Conservation (phyloP, 2,797 vertebrate species). For the Dryobates pubescens region DNA sequence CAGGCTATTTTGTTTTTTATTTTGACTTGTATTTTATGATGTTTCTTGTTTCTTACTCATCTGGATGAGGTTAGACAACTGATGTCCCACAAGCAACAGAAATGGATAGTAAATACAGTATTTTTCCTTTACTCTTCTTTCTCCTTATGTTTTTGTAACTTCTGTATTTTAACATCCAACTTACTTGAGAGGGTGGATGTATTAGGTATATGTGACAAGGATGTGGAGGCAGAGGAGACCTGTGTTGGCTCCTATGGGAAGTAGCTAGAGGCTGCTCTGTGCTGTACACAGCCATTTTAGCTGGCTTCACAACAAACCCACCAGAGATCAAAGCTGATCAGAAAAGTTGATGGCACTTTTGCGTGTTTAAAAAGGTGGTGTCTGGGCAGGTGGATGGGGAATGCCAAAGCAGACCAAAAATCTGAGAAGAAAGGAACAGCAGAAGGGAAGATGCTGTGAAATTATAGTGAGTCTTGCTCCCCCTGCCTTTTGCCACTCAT, state of each 20-base stretch:
- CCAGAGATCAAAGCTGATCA: background rate
- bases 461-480: background rate
- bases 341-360: background rate
- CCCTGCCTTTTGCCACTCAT: background rate
- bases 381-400: background rate
- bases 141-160: accelerated
- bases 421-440: background rate
- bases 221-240: background rate
- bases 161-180: background rate
- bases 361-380: background rate
- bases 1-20: accelerated
- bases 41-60: background rate
- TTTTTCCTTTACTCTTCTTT: background rate
- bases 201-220: background rate
- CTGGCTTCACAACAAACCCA: background rate
- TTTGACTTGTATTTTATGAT: background rate
- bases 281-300: background rate
- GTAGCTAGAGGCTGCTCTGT: background rate
- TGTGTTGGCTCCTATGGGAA: background rate
- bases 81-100: background rate
- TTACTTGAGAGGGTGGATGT: background rate
- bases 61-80: background rate
- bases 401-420: background rate
- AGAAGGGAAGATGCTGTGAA: background rate
- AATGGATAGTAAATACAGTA: background rate